Conservation (phyloP, 2,113 vertebrate species). For the Callipepla squamata region DNA sequence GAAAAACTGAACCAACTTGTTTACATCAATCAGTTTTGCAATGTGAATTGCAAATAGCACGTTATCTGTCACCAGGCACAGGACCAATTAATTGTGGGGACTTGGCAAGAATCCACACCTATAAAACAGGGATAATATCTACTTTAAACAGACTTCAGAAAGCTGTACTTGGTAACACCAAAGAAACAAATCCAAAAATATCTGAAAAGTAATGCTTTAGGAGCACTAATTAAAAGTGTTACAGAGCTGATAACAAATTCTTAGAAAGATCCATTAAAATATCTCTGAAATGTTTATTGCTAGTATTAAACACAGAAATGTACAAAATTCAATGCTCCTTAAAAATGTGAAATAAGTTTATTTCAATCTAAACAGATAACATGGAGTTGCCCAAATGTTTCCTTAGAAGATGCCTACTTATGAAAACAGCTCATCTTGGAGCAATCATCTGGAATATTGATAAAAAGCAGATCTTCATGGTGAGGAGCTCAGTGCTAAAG, state of each 20-base stretch:
- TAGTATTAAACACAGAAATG: not conserved
- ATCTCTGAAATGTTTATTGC: not conserved
- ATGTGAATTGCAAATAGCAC: not conserved
- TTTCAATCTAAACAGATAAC: not conserved
- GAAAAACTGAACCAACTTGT: not conserved
- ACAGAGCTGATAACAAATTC: not conserved
- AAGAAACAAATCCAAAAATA: not conserved
- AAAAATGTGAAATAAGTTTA: not conserved
- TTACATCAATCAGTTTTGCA: not conserved
- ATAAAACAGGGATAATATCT: not conserved
- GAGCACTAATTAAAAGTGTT: not conserved
- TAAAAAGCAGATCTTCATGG: not conserved
- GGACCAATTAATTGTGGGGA: not conserved
- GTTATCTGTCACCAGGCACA: not conserved
- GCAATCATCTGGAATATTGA: not conserved
- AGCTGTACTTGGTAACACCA: not conserved
- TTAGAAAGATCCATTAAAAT: not conserved
- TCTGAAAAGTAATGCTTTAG: not conserved
- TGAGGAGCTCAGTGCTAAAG: not conserved
- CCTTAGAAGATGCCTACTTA: not conserved
- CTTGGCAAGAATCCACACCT: not conserved
- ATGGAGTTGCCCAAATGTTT: not conserved
- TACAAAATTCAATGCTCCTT: not conserved
- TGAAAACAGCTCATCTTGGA: not conserved
- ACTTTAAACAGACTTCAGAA: conserved; percentile 1